Evolutionary conservation across 1,140 invertebrate species (phyloP), one percentile per base, ranked within the genome.

Genomic region (Cherax destructor): DNA sequence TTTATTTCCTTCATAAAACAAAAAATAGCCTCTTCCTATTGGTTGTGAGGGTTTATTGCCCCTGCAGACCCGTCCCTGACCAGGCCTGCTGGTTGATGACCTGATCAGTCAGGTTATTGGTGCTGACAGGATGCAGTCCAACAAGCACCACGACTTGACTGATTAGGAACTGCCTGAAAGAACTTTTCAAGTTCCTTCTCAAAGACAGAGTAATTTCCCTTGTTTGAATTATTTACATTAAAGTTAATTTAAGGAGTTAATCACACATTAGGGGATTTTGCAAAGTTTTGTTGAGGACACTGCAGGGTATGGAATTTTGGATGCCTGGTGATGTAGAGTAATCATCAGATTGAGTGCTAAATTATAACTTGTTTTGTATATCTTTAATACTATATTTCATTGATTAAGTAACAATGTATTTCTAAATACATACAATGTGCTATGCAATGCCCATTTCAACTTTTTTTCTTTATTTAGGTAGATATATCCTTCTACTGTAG

Each of bases 281-380:
- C 61, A 65, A 65, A 21, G 5, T 65, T 65, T 21, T 65, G 13
- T 65, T 65, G 61, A 65, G 61, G 61, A 65, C 61, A 65, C 21
- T 74, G 69, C 69, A 30, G 69, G 69, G 69, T 74, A 74, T 30
- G 69, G 69, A 74, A 74, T 74, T 74, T 74, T 74, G n/a, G n/a
- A 74, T 30, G 69, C 24, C 21, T 30, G 13, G 65, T 69, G 65
- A 21, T 69, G 6, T 10, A 18, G 65, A 69, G 5, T 69, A 74
- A 9, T 74, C 6, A 74, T 74, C 69, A 74, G 69, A 30, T 74
- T 30, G 24, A 74, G 24, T 74, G 69, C 21, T 74, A 74, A 74
- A 24, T 74, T 7, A 24, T 74, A 18, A 65, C 61, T 65, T 7
- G 5, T 30, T 30, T 7, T 74, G 24, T 30, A 74, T 74, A 74